Percentiles rank a stretch among this genome's conserved stretches.
Conservation (phyloP, 2,113 vertebrate species). For the Geococcyx californianus region DNA sequence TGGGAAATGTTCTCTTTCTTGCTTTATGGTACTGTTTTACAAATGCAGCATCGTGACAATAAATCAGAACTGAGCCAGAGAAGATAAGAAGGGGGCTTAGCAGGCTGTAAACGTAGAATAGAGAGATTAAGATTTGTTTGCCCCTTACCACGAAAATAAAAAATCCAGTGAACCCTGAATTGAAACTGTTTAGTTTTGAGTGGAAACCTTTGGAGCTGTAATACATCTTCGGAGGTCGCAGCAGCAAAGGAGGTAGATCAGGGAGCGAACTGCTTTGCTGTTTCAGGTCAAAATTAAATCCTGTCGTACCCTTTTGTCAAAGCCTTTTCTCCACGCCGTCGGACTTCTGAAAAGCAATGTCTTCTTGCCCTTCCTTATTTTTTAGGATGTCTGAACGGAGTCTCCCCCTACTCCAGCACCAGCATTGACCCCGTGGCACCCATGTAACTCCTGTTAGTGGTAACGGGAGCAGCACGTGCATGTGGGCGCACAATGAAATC, state of each 20-base stretch:
- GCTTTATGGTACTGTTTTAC: constrained; percentile 61
- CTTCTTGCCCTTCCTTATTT: not conserved
- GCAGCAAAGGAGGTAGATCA: not conserved
- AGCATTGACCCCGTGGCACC: not conserved
- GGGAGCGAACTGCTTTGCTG: not conserved
- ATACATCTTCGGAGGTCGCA: not conserved
- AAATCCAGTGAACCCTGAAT: constrained; percentile 11
- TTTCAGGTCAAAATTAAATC: not conserved
- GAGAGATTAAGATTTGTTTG: constrained; percentile 71
- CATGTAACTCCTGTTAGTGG: rapidly evolving
- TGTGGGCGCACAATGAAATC: not conserved
- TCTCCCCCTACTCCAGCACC: too few species aligned
- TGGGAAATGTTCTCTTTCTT: constrained; percentile 72
- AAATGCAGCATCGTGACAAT: constrained; percentile 52
- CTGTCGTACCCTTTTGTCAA: not conserved
- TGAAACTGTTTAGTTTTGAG: not conserved
- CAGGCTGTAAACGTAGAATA: constrained; percentile 26
- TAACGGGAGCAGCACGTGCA: not conserved
- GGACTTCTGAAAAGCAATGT: not conserved
- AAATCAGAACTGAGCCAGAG: constrained; percentile 63
- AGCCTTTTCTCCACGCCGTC: not conserved
- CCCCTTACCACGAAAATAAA: constrained; percentile 49
- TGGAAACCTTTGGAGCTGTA: not conserved
- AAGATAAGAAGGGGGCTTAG: constrained; percentile 63
- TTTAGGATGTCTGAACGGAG: not conserved